A percentile compares a stretch with the other conserved stretches of the same genome.
These are phyloP conservation scores for Rafetus swinhoei DNA, from an alignment of 2,113 vertebrate genomes.

Conservation along the genomic window DNA sequence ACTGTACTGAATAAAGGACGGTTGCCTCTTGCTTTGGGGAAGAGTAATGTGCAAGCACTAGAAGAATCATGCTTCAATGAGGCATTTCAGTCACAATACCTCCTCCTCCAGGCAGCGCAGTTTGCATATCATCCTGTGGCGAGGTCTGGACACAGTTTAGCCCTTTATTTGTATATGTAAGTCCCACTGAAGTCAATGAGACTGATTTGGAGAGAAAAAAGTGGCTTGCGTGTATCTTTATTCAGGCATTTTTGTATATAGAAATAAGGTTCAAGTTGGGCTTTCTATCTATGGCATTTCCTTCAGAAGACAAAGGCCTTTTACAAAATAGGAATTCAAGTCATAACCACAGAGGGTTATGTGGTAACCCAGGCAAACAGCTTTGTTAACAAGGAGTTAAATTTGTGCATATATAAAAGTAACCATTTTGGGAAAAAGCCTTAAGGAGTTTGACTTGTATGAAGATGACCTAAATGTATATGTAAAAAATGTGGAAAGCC, in stretches of 20 bases:
- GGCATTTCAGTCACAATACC: background rate
- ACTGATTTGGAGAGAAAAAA: conserved; percentile 40
- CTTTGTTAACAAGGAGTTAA: background rate
- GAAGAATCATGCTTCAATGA: background rate
- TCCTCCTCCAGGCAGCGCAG: background rate
- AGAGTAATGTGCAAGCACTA: background rate
- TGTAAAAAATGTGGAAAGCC: background rate
- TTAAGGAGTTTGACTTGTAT: background rate
- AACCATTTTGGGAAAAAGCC: too few species aligned
- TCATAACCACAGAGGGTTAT: background rate
- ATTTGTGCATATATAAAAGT: background rate
- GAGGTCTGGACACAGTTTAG: background rate
- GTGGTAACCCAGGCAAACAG: background rate
- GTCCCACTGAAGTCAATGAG: conserved; percentile 46
- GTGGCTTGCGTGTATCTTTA: conserved; percentile 12
- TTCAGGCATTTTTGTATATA: conserved; percentile 52
- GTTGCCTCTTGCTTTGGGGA: background rate
- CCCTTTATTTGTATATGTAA: conserved; percentile 19
- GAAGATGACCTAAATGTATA: background rate
- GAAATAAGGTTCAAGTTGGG: conserved; percentile 47
- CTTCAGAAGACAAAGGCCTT: conserved; percentile 42
- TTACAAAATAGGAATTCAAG: conserved; percentile 29
- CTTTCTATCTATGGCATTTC: conserved; percentile 37
- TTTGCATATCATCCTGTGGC: conserved; percentile 10
- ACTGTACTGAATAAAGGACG: background rate